phyloP scores from a whole-genome alignment of 1,140 invertebrate species.

The Aphelenchoides avenae region DNA sequence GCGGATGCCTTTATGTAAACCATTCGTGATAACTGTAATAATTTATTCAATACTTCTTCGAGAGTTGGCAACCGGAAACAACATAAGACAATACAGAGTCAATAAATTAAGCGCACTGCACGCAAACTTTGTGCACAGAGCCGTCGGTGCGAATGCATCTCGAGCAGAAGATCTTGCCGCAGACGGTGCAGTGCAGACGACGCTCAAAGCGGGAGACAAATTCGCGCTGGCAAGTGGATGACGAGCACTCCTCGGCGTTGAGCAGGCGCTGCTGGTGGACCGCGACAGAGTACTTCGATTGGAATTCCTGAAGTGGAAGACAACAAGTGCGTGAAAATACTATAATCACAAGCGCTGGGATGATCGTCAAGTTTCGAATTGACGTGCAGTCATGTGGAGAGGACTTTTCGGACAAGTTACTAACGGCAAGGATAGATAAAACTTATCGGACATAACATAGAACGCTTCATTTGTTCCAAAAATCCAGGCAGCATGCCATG shows the following conservation, averaged over 20 bases:
- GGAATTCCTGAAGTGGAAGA: background rate
- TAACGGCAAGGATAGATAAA: background rate
- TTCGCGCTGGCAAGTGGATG: conserved; percentile 34
- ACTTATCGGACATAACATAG: conserved; percentile 20
- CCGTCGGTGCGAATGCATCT: too few relatives aligned
- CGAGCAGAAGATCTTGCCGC: conserved; percentile 35
- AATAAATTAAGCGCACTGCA: too few relatives aligned
- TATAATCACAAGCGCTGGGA: conserved; percentile 5
- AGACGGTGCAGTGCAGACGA: conserved; percentile 31
- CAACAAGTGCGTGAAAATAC: conserved; percentile 7
- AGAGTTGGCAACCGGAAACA: too few relatives aligned
- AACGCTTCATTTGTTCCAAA: too few relatives aligned
- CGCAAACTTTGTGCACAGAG: too few relatives aligned
- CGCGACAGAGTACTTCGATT: conserved; percentile 10
- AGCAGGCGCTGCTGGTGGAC: conserved; percentile 41
- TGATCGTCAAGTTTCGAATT: too few relatives aligned
- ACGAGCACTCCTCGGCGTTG: conserved; percentile 37
- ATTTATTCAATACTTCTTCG: too few relatives aligned
- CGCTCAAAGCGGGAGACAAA: conserved; percentile 40
- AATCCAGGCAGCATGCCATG: too few relatives aligned
- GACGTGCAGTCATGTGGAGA: too few relatives aligned
- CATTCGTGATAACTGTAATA: too few relatives aligned
- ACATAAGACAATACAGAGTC: too few relatives aligned
- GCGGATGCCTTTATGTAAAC: too few relatives aligned
- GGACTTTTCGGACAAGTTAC: background rate